Percentiles rank a stretch among this genome's conserved stretches.
Evolutionary conservation across 2,797 vertebrate genomes (phyloP).

Genomic region (Pelobates cultripes): DNA sequence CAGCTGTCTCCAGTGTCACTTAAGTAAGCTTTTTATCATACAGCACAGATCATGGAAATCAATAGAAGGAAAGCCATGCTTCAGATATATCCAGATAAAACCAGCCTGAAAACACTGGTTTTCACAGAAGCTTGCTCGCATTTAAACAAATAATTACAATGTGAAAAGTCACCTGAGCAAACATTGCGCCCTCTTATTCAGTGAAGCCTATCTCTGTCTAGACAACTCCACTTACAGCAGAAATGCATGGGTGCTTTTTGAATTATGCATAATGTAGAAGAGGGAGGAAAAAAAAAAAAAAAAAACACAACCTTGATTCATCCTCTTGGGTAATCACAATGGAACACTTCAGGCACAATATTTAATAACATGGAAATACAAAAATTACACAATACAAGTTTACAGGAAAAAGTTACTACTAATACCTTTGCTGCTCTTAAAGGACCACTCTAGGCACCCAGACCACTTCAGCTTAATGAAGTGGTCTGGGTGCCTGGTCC

Average conservation of each 20-base stretch:
- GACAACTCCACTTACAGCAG: slow-evolving; percentile 23
- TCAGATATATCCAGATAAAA: slow-evolving; percentile 51
- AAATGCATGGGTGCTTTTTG: slow-evolving; percentile 18
- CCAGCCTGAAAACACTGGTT: slow-evolving; percentile 49
- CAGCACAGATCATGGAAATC: slow-evolving; percentile 69
- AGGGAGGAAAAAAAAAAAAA: too few species aligned
- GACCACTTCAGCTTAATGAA: too few species aligned
- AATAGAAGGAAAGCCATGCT: slow-evolving; percentile 60
- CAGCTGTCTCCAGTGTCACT: slow-evolving; percentile 76
- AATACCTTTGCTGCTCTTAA: too few species aligned
- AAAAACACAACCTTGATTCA: too few species aligned
- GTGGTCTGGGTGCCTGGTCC: too few species aligned
- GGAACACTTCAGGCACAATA: too few species aligned
- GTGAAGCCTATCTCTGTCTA: slow-evolving; percentile 40
- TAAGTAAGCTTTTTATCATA: slow-evolving; percentile 71
- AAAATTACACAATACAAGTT: too few species aligned
- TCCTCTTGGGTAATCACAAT: too few species aligned
- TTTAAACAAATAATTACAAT: slow-evolving; percentile 39
- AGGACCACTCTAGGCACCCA: too few species aligned
- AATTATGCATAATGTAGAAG: slow-evolving; percentile 8
- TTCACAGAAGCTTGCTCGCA: slow-evolving; percentile 8
- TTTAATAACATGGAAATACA: too few species aligned
- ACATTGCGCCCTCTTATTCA: slow-evolving; percentile 36
- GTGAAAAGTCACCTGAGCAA: slow-evolving; percentile 48
- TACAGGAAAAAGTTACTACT: too few species aligned